These are phyloP conservation scores for Raja brachyura DNA, from an alignment of 2,113 vertebrate genomes.

Conservation along the genomic window DNA sequence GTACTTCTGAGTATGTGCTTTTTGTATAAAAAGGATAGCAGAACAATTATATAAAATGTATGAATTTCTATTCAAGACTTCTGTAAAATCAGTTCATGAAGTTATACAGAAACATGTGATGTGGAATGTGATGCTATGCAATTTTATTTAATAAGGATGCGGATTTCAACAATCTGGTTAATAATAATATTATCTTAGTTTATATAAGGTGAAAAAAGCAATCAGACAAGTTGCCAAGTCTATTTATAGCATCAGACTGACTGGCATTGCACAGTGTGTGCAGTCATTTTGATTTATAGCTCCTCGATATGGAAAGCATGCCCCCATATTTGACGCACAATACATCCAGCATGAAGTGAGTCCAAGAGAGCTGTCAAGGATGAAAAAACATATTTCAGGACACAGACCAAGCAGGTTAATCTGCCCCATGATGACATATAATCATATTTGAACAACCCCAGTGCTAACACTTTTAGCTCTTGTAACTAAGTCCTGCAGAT, in stretches of 20 bases:
- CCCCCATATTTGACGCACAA: background rate
- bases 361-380: background rate
- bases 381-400: background rate
- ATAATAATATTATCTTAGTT: background rate
- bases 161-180: background rate
- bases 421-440: background rate
- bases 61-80: too few species aligned
- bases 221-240: background rate
- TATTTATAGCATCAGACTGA: background rate
- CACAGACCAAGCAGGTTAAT: background rate
- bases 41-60: background rate
- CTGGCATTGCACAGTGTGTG: conserved; percentile 7
- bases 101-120: background rate
- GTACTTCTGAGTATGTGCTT: background rate
- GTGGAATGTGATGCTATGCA: background rate
- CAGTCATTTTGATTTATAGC: background rate
- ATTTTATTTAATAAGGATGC: background rate
- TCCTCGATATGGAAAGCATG: background rate
- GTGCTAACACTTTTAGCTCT: background rate
- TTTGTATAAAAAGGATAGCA: background rate
- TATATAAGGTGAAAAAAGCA: background rate
- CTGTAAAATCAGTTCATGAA: background rate
- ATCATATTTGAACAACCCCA: background rate
- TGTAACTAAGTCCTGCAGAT: background rate
- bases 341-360: background rate